phyloP scores from a whole-genome alignment of 1,140 invertebrate species.

The Nasonia giraulti region DNA sequence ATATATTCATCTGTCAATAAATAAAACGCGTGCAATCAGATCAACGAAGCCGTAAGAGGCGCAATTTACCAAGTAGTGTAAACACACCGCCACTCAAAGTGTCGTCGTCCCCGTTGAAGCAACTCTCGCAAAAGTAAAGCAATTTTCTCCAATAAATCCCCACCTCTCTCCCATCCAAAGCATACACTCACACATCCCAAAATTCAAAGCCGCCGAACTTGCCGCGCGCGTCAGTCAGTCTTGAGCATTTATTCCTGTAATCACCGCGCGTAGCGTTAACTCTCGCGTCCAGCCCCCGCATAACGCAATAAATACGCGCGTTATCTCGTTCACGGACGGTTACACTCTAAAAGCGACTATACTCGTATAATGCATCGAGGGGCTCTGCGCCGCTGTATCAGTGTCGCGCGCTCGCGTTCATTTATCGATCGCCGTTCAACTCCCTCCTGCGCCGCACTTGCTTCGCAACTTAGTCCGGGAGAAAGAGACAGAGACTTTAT shows the following conservation, averaged over 20 bases:
- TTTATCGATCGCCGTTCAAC: conserved; percentile 63
- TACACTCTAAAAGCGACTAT: conserved; percentile 63
- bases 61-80: not conserved
- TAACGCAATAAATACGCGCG: conserved; percentile 55
- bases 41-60: not conserved
- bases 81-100: too few species aligned
- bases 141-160: conserved; percentile 39
- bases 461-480: not conserved
- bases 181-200: too few species aligned
- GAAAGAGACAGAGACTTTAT: not conserved
- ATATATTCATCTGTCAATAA: too few species aligned
- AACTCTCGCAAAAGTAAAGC: not conserved
- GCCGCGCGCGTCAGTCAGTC: too few species aligned
- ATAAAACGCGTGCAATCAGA: not conserved
- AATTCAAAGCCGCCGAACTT: too few species aligned
- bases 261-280: conserved; percentile 8
- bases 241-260: not conserved
- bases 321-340: conserved; percentile 68
- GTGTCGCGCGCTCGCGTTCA: conserved; percentile 55
- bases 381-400: conserved; percentile 48
- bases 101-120: not conserved
- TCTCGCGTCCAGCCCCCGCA: too few species aligned
- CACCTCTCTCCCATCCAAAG: not conserved
- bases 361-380: conserved; percentile 54
- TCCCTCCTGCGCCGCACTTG: conserved; percentile 33